phyloP scores from a whole-genome alignment of 2,797 vertebrate species.

The Kryptopterus vitreolus region DNA sequence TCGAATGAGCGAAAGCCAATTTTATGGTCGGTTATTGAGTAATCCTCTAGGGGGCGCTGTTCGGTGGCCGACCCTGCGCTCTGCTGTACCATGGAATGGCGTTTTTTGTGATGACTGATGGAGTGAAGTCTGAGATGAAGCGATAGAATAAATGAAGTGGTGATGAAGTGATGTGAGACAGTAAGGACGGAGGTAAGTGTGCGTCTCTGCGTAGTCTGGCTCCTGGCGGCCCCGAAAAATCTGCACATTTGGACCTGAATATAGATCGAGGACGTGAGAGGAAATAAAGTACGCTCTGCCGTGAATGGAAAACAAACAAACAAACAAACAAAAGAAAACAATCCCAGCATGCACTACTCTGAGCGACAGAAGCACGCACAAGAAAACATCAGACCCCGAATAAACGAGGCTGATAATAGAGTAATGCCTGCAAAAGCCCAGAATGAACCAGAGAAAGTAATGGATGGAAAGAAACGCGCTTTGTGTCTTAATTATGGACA shows the following conservation, averaged over 20 bases:
- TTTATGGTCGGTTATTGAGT: too few relatives aligned
- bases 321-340: slow-evolving; percentile 30
- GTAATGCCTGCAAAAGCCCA: slow-evolving; percentile 50
- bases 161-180: slow-evolving; percentile 1
- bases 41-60: too few relatives aligned
- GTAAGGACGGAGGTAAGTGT: slow-evolving; percentile 32
- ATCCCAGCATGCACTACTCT: slow-evolving; percentile 65
- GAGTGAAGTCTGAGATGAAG: not conserved
- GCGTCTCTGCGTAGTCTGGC: slow-evolving; percentile 29
- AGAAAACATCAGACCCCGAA: not conserved
- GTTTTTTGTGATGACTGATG: not conserved
- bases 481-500: not conserved
- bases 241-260: slow-evolving; percentile 29
- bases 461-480: not conserved
- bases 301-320: slow-evolving; percentile 45
- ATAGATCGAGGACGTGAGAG: slow-evolving; percentile 60
- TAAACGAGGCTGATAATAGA: slow-evolving; percentile 8
- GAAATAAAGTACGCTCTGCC: slow-evolving; percentile 72
- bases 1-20: not conserved
- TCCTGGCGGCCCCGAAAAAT: slow-evolving; percentile 2
- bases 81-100: too few relatives aligned
- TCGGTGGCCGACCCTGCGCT: too few relatives aligned
- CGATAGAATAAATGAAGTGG: not conserved
- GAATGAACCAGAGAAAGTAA: slow-evolving; percentile 7
- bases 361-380: slow-evolving; percentile 57